Percentiles rank a stretch among this genome's conserved stretches.
These are phyloP conservation scores for Andrena cerasifolii DNA, from an alignment of 1,140 invertebrate genomes.

Conservation along the genomic window DNA sequence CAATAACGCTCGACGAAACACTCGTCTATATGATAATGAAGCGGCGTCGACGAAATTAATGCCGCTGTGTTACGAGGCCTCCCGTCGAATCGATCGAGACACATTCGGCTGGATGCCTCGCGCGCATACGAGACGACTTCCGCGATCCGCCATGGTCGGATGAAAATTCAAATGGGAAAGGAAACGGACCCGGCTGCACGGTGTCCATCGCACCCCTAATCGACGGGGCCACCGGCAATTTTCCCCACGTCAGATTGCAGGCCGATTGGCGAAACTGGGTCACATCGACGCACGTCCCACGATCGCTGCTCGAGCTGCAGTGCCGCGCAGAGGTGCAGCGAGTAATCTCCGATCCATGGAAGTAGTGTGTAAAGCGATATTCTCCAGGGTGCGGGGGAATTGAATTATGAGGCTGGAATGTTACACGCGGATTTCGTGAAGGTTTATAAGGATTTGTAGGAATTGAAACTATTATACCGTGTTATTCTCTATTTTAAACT, in stretches of 20 bases:
- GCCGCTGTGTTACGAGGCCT: slow-evolving; percentile 62
- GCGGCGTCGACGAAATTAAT: slow-evolving; percentile 73
- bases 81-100: slow-evolving; percentile 66
- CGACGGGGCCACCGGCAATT: slow-evolving; percentile 15
- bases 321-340: too few relatives aligned
- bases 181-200: not conserved
- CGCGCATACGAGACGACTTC: slow-evolving; percentile 53
- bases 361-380: too few relatives aligned
- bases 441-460: too few relatives aligned
- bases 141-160: slow-evolving; percentile 39
- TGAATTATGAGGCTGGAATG: too few relatives aligned
- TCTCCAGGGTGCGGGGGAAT: too few relatives aligned
- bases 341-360: too few relatives aligned
- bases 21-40: slow-evolving; percentile 78
- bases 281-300: not conserved
- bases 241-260: slow-evolving; percentile 18
- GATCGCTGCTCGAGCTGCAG: slow-evolving; percentile 30
- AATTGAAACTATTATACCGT: too few relatives aligned
- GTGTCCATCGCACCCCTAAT: slow-evolving; percentile 35
- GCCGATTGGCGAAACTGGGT: slow-evolving; percentile 30
- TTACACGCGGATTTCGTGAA: too few relatives aligned
- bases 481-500: too few relatives aligned
- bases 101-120: slow-evolving; percentile 56
- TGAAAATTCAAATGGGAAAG: slow-evolving; percentile 48
- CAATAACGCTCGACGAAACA: slow-evolving; percentile 75